Evolutionary conservation across 2,797 vertebrate species (phyloP).

Genomic region (Smutsia temminckii): DNA sequence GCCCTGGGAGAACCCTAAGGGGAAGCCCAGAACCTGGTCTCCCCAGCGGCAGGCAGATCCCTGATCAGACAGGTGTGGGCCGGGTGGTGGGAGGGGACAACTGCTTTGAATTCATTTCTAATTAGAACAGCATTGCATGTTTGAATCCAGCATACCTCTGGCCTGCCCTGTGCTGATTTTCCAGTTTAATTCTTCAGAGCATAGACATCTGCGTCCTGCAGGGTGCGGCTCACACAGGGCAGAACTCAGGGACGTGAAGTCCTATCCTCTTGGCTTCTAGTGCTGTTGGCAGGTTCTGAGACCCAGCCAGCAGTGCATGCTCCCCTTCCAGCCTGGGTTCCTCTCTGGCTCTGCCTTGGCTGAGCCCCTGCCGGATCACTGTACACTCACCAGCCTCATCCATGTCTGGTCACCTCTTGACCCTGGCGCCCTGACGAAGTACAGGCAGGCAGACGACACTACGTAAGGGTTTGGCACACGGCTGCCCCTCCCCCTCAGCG

Average conservation of each 20-base stretch:
- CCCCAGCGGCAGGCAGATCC: accelerated
- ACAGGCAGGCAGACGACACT: not conserved
- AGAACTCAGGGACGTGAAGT: accelerated
- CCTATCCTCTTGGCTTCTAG: not conserved
- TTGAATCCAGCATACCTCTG: accelerated
- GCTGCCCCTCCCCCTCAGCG: not conserved
- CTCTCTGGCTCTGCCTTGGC: not conserved
- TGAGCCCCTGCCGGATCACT: accelerated
- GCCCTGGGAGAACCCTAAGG: not conserved
- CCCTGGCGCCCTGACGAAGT: not conserved
- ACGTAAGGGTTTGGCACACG: not conserved
- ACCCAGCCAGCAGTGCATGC: accelerated
- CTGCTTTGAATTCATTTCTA: not conserved
- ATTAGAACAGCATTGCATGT: not conserved
- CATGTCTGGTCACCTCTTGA: not conserved
- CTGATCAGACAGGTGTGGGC: accelerated
- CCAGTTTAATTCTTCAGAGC: accelerated
- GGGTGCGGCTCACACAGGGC: too few relatives aligned
- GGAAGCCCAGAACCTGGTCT: too few relatives aligned
- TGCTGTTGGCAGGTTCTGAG: not conserved
- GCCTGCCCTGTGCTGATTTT: not conserved
- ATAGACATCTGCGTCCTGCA: not conserved
- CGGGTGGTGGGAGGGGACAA: accelerated
- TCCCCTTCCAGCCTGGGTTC: too few relatives aligned
- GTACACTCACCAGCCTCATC: not conserved